These are phyloP conservation scores for Parus major DNA, from an alignment of 2,113 vertebrate genomes.

Conservation along the genomic window DNA sequence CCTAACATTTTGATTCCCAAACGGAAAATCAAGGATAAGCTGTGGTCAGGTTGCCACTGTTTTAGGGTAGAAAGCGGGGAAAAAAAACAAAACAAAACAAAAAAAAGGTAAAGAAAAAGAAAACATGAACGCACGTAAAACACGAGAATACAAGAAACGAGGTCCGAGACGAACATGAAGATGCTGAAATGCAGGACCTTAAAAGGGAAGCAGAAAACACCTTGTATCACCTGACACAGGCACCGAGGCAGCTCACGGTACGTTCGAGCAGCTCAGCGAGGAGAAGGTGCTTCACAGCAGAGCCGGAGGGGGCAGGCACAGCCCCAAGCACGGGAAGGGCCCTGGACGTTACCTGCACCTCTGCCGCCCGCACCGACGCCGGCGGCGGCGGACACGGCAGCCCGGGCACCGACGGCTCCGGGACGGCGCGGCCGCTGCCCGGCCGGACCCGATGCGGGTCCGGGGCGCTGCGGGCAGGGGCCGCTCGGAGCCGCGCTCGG, in stretches of 20 bases:
- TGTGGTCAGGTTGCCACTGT: neutral
- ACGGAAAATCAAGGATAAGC: neutral
- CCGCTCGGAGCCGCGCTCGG: neutral
- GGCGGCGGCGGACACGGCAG: neutral
- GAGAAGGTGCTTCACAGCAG: neutral
- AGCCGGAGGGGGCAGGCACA: neutral
- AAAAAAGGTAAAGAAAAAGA: neutral
- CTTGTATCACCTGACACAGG: neutral
- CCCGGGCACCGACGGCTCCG: neutral
- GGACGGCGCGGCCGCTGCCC: neutral
- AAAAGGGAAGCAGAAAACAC: neutral
- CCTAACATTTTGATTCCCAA: neutral
- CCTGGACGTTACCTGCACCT: neutral
- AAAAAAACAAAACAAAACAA: neutral
- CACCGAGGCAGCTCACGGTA: neutral
- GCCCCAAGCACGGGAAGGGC: neutral
- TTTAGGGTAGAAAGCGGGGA: accelerated
- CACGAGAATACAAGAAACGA: neutral
- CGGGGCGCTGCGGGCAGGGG: neutral
- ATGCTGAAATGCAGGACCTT: neutral
- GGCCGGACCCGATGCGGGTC: neutral
- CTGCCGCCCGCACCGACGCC: neutral
- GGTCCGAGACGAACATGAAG: neutral
- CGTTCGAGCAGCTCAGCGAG: neutral
- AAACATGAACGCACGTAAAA: neutral